phyloP scores from a whole-genome alignment of 2,113 vertebrate species.

The Tenrec ecaudatus region DNA sequence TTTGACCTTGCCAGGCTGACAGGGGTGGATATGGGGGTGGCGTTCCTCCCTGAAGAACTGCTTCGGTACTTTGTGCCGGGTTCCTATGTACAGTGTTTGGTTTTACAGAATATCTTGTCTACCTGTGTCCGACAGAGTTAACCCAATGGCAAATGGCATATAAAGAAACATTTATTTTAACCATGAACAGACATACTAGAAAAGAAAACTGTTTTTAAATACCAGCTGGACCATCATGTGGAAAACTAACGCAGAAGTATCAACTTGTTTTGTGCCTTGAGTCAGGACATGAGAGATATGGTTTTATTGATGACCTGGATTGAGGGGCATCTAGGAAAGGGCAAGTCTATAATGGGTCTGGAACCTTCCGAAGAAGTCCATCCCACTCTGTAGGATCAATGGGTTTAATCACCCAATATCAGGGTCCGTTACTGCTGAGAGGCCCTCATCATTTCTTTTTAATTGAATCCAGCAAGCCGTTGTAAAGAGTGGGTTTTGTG shows the following conservation, averaged over 20 bases:
- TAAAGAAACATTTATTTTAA: background rate
- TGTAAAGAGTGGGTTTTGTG: slow-evolving; percentile 33
- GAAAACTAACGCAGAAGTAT: background rate
- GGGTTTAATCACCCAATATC: background rate
- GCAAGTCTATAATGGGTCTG: background rate
- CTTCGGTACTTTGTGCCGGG: background rate
- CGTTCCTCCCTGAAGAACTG: background rate
- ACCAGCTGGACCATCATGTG: background rate
- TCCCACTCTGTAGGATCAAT: background rate
- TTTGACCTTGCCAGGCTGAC: background rate
- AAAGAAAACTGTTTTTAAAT: background rate
- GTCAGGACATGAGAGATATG: background rate
- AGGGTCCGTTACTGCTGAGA: background rate
- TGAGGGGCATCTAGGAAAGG: background rate
- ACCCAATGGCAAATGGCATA: background rate
- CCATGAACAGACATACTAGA: background rate
- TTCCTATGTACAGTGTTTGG: background rate
- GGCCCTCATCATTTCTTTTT: slow-evolving; percentile 10
- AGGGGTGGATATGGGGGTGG: background rate
- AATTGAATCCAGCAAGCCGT: slow-evolving; percentile 66
- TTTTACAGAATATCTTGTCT: background rate
- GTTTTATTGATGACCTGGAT: background rate
- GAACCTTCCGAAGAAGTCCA: background rate
- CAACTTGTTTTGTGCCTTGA: background rate
- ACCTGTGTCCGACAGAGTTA: background rate